These are phyloP conservation scores for Pagetopsis macropterus DNA, from an alignment of 2,797 vertebrate genomes.

Conservation along the genomic window DNA sequence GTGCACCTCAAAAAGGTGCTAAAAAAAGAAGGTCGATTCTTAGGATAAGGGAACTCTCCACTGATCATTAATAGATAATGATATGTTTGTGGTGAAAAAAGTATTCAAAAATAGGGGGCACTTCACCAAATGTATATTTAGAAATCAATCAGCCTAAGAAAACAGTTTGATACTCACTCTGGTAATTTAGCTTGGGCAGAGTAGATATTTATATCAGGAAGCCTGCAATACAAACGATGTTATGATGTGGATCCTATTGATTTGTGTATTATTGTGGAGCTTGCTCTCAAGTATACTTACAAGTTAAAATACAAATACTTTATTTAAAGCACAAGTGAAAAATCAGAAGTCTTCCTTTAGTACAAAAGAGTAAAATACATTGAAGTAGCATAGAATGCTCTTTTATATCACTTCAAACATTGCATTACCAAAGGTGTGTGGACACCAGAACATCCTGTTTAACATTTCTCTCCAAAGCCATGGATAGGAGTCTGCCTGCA, in stretches of 20 bases:
- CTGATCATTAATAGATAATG: neutral
- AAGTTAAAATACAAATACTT: neutral
- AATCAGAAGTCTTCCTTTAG: neutral
- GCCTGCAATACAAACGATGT: neutral
- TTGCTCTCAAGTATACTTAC: neutral
- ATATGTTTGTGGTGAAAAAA: neutral
- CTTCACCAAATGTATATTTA: neutral
- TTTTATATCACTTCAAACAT: neutral
- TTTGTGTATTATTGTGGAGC: neutral
- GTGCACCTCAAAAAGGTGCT: slow-evolving; percentile 10
- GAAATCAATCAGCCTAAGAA: slow-evolving; percentile 12
- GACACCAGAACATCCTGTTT: neutral
- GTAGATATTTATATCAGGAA: neutral
- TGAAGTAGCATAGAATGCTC: neutral
- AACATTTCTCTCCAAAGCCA: neutral
- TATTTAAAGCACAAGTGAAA: neutral
- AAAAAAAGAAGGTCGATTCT: neutral
- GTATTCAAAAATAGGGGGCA: neutral
- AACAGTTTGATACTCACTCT: neutral
- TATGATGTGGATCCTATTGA: neutral
- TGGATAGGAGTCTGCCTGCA: neutral
- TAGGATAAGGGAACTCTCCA: slow-evolving; percentile 2
- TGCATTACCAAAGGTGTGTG: neutral
- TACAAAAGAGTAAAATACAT: neutral
- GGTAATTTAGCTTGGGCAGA: neutral